Base-by-base conservation (phyloP, 2,797 vertebrate species). In the Tinamus major region DNA sequence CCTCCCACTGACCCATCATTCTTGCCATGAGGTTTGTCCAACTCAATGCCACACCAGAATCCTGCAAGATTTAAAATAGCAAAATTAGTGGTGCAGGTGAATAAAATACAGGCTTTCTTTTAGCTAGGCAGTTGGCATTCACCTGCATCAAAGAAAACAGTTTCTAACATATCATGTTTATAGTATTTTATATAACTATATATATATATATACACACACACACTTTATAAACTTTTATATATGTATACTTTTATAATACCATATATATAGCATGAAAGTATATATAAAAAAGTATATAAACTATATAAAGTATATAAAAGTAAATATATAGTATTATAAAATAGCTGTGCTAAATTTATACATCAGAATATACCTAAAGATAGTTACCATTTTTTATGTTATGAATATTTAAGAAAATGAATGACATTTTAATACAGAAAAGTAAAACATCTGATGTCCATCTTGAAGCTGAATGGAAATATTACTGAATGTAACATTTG, bases 11-110 rank as follows among this genome's bases (percentile, higher is more conserved):
- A 99, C 13, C 99, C 99, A 7, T 99, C 98, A 1, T 99, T 99
- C 97, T 99, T 99, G 80, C 99, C 99, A 0, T 98, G 99, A 31
- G 99, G 98, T 84, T 99, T 99, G 96, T 99, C 99, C 96, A 99
- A 96, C 92, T 99, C 99, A 48, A 99, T 98, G 62, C 99, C 99
- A 78, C 99, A 98, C 99, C 99, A 99, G 92, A 98, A 96, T 2
- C 99, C 99, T 98, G 65, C 48, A 44, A 41, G 16, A 49, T 76
- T 70, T 67, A 70, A 68, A 72, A 76, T 21, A 84, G 37, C 5
- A 27, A 79, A 53, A 62, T 44, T 41, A 71, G 39, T 14, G n/a
- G 29, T 27, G 26, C 35, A 42, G 31, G 51, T 7, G 21, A 27
- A 39, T 44, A 83, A 72, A 80, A 27, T 24, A 41, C 20, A 77